Percentiles rank a stretch among this genome's conserved stretches.
phyloP scores from a whole-genome alignment of 1,140 invertebrate genomes.

The Micrasema minimum region DNA sequence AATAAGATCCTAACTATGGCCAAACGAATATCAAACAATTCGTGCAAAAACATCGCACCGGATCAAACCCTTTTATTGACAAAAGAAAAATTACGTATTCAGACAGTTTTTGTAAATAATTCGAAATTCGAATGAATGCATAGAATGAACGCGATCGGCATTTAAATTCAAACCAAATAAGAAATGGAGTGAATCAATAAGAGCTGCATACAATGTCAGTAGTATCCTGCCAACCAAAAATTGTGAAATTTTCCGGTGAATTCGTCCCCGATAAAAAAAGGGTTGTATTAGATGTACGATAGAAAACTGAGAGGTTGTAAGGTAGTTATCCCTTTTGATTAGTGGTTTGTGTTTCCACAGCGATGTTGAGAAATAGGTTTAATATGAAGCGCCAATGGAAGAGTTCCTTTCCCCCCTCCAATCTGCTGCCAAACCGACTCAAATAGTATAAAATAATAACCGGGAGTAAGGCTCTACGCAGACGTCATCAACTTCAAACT shows the following conservation, averaged over 20 bases:
- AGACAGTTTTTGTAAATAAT: too few relatives aligned
- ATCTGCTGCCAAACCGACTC: slow-evolving; percentile 7
- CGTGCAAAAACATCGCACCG: too few relatives aligned
- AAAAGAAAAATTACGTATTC: too few relatives aligned
- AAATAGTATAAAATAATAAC: slow-evolving; percentile 51
- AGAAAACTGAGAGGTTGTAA: background rate
- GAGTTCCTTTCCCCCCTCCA: slow-evolving; percentile 28
- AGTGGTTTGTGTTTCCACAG: too few relatives aligned
- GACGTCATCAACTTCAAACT: slow-evolving; percentile 11
- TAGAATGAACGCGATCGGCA: slow-evolving; percentile 8
- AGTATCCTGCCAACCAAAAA: slow-evolving; percentile 7
- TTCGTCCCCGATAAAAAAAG: background rate
- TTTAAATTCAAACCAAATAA: slow-evolving; percentile 41
- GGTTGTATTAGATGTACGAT: background rate
- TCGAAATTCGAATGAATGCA: too few relatives aligned
- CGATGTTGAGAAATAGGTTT: too few relatives aligned
- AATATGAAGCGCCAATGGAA: slow-evolving; percentile 49
- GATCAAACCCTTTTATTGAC: too few relatives aligned
- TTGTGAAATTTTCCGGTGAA: too few relatives aligned
- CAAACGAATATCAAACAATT: too few relatives aligned
- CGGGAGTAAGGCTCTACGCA: slow-evolving; percentile 41
- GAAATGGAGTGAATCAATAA: slow-evolving; percentile 50
- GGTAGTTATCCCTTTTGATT: too few relatives aligned
- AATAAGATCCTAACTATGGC: too few relatives aligned
- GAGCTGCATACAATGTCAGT: slow-evolving; percentile 45